Evolutionary conservation across 2,113 vertebrate genomes (phyloP).

Genomic region (Gulo gulo): DNA sequence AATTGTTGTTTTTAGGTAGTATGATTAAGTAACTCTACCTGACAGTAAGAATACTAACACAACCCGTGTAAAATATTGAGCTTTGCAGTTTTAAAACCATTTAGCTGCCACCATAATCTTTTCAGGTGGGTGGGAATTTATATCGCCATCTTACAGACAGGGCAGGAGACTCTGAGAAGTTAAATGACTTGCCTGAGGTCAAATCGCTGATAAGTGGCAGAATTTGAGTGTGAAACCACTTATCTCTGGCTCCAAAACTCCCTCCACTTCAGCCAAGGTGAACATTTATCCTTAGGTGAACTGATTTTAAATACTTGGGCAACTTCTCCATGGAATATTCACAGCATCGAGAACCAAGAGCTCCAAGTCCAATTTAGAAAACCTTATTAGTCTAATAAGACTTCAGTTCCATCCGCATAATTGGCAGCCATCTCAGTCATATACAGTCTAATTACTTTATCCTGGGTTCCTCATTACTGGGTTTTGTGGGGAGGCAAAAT

Average conservation of each 20-base stretch:
- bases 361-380: slow-evolving; percentile 63
- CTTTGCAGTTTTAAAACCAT: background rate
- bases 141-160: background rate
- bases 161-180: background rate
- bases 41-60: background rate
- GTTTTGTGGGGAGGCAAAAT: background rate
- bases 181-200: background rate
- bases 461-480: slow-evolving; percentile 55
- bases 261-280: background rate
- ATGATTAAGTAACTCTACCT: background rate
- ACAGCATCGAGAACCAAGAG: background rate
- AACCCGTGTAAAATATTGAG: background rate
- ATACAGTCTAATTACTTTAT: slow-evolving; percentile 50
- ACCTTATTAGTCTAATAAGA: slow-evolving; percentile 74
- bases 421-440: slow-evolving; percentile 57
- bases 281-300: slow-evolving; percentile 40
- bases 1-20: background rate
- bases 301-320: slow-evolving; percentile 32
- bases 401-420: slow-evolving; percentile 70
- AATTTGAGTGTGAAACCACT: background rate
- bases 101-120: background rate
- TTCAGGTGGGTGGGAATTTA: background rate
- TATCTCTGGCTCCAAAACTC: background rate
- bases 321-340: background rate
- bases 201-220: background rate